These are phyloP conservation scores for Diploscapter pachys DNA, from an alignment of 1,140 invertebrate genomes.

Conservation along the genomic window DNA sequence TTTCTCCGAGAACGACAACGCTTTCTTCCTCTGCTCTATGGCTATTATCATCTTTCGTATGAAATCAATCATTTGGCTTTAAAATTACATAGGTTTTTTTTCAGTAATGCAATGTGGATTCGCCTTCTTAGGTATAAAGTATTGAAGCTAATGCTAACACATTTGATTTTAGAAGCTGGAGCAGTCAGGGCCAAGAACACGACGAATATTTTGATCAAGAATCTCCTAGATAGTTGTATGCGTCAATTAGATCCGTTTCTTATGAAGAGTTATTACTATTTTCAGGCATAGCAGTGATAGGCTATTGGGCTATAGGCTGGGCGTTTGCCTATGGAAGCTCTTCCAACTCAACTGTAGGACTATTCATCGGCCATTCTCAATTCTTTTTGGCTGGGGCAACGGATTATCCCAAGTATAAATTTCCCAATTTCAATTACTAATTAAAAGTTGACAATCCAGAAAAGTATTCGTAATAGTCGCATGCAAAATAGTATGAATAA, in stretches of 20 bases:
- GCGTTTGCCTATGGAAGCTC: constrained; percentile 63
- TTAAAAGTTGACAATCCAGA: too few species aligned
- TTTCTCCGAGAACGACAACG: constrained; percentile 33
- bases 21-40: constrained; percentile 41
- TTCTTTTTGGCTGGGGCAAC: constrained; percentile 43
- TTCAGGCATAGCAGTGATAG: constrained; percentile 64
- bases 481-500: too few species aligned
- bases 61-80: not conserved
- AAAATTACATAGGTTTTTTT: constrained; percentile 35
- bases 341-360: constrained; percentile 46
- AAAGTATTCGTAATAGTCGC: too few species aligned
- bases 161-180: constrained; percentile 61
- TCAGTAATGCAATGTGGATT: constrained; percentile 68
- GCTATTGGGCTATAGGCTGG: constrained; percentile 66
- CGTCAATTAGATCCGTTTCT: constrained; percentile 49
- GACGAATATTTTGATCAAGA: constrained; percentile 68
- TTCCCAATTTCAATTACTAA: constrained; percentile 35
- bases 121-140: constrained; percentile 58
- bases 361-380: constrained; percentile 45
- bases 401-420: constrained; percentile 60
- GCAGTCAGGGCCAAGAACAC: constrained; percentile 67
- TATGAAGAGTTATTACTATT: constrained; percentile 19
- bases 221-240: constrained; percentile 65
- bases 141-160: too few species aligned
- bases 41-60: constrained; percentile 41